phyloP scores from a whole-genome alignment of 2,113 vertebrate genomes.

The Anolis carolinensis region DNA sequence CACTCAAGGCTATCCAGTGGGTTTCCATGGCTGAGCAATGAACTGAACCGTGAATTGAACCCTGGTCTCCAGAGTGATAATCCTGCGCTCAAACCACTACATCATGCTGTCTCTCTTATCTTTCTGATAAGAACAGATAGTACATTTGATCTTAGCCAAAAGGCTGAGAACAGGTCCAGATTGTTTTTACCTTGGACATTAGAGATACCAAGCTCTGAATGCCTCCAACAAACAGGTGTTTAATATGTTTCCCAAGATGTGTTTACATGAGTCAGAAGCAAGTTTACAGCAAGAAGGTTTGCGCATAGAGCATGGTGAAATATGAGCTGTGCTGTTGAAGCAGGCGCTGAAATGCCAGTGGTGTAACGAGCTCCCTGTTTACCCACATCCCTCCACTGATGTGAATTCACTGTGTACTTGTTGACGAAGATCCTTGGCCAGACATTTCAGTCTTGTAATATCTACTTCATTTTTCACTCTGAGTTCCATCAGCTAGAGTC shows the following conservation, averaged over 20 bases:
- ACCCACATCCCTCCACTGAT: not conserved
- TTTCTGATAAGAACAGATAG: too few species aligned
- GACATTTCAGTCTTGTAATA: not conserved
- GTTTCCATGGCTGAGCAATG: too few species aligned
- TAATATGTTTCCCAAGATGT: not conserved
- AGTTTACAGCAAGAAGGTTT: not conserved
- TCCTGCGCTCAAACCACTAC: too few species aligned
- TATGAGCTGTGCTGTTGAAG: conserved; percentile 1
- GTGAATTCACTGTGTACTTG: not conserved
- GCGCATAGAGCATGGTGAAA: conserved; percentile 2
- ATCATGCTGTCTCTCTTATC: too few species aligned
- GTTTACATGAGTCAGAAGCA: not conserved
- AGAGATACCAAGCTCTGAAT: not conserved
- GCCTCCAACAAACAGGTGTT: not conserved
- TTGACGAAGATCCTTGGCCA: not conserved
- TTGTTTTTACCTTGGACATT: not conserved
- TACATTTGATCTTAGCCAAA: too few species aligned
- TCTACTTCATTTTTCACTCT: not conserved
- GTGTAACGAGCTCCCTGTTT: not conserved
- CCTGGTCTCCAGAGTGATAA: too few species aligned
- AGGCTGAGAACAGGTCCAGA: not conserved
- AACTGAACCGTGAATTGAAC: too few species aligned
- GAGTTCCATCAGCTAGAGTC: too few species aligned
- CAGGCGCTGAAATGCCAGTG: not conserved
- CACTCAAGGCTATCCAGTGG: too few species aligned